Percentiles rank a stretch among this genome's conserved stretches.
These are phyloP conservation scores for Drosophila pseudoobscura DNA, from an alignment of 1,140 invertebrate species.

Conservation along the genomic window DNA sequence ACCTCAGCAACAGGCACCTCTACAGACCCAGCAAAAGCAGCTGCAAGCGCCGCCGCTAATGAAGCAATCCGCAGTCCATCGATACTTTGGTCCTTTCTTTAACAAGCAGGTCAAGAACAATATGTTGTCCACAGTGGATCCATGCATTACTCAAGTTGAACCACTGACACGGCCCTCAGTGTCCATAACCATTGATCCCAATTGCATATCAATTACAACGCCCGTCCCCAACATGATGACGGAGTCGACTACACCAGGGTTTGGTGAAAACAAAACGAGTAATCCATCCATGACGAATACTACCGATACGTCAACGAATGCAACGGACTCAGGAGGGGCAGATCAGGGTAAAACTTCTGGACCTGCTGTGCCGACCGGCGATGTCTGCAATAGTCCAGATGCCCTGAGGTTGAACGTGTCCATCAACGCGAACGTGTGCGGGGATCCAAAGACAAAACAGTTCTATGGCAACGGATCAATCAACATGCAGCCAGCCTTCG, in stretches of 20 bases:
- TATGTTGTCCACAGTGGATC: conserved; percentile 4
- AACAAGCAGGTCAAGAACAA: conserved; percentile 28
- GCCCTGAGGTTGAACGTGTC: conserved; percentile 62
- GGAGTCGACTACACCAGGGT: background rate
- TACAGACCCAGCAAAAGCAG: conserved; percentile 1
- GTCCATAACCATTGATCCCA: conserved; percentile 44
- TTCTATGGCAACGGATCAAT: conserved; percentile 71
- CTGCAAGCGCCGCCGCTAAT: background rate
- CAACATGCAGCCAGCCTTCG: conserved; percentile 33
- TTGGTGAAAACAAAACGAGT: background rate
- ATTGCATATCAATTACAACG: conserved; percentile 45
- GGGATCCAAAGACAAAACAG: conserved; percentile 59
- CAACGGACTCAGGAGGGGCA: background rate
- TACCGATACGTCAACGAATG: background rate
- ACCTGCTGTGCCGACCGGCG: background rate
- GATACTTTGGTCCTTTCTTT: conserved; percentile 33
- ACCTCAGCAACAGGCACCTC: conserved; percentile 4
- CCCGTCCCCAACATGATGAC: no score
- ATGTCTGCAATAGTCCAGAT: conserved; percentile 40
- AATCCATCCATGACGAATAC: background rate
- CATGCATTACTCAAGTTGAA: conserved; percentile 12
- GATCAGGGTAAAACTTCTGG: background rate
- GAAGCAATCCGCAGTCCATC: conserved; percentile 25
- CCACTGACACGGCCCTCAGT: background rate
- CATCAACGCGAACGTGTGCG: conserved; percentile 65